Evolutionary conservation across 2,113 vertebrate genomes (phyloP), one percentile per base, ranked within the genome.

Genomic region (Petaurus breviceps): DNA sequence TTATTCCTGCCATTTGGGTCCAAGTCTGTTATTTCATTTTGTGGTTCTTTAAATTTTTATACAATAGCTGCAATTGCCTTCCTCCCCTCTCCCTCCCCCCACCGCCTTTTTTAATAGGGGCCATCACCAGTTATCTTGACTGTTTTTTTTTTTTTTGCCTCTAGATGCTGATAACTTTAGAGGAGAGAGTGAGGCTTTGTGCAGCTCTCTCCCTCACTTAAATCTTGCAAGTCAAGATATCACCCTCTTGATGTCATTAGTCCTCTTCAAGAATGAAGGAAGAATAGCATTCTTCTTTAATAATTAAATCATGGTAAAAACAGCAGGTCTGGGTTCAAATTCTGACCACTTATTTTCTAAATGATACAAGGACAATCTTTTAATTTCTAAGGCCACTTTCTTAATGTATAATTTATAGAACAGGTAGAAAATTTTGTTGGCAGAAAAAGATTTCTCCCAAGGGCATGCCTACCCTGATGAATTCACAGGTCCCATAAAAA

Each of bases 1-100:
- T 43, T 94, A 22, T 43, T 26, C 96, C 46, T 96, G 94, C 22
- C 96, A 92, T 93, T 97, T 96, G 93, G 14, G 92, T 95, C 19
- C 84, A 90, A 95, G 93, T 93, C 51, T 49, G 61, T 2, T 0
- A 10, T 92, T 96, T 95, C 93, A 53, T 91, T 97, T 92, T 92
- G 57, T 91, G 92, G 55, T 43, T 49, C 54, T 92, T 84, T 2
- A 93, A 68, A 93, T 54, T 43, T 25, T 61, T 49, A 47, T 95
- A 92, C 90, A 97, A 95, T 50, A 51, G 47, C 55, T 54, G 14
- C 2, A 91, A n/a, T 92, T 92, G 92, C 14, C 43, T 95, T 77
- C 3, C 0, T 26, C 92, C 93, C n/a, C n/a, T n/a, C n/a, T n/a
- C n/a, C n/a, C n/a, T n/a, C n/a, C n/a, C n/a, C n/a, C n/a, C n/a